Evolutionary conservation across 1,140 invertebrate genomes (phyloP).

Genomic region (Cryptotermes secundus): DNA sequence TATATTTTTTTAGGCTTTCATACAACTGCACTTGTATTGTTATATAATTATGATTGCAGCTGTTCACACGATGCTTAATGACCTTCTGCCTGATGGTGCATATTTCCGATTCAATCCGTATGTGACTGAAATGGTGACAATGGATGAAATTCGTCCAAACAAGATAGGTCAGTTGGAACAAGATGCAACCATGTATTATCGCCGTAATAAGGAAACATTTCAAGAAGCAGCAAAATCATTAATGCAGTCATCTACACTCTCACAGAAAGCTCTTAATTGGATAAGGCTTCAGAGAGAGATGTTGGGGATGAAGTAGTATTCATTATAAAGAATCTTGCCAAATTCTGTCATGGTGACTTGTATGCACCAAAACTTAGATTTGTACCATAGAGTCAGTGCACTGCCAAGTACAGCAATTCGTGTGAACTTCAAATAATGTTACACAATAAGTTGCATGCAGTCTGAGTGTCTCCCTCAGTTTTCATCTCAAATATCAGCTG

Average conservation of each 20-base stretch:
- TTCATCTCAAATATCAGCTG: too few species aligned
- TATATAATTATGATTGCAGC: constrained; percentile 51
- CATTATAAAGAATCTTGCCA: neutral
- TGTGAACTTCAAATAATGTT: too few species aligned
- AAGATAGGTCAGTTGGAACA: constrained; percentile 62
- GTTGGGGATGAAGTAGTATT: neutral
- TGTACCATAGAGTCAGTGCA: neutral
- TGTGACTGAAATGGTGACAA: constrained; percentile 73
- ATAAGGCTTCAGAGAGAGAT: constrained; percentile 13
- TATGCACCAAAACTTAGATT: neutral
- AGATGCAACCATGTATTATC: constrained; percentile 72
- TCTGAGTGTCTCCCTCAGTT: too few species aligned
- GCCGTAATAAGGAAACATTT: constrained; percentile 77
- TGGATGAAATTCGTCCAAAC: constrained; percentile 79
- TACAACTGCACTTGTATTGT: neutral
- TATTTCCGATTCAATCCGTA: constrained; percentile 94
- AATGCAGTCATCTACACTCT: constrained; percentile 46
- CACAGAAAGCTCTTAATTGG: constrained; percentile 54
- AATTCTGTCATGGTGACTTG: neutral
- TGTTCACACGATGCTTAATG: constrained; percentile 78
- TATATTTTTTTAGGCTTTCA: neutral
- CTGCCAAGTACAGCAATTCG: neutral
- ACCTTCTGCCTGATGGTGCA: constrained; percentile 71
- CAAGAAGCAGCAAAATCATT: constrained; percentile 55
- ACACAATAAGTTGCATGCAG: too few species aligned